These are phyloP conservation scores for Heliconius cydno DNA, from an alignment of 2,888 invertebrate species.

Conservation along the genomic window DNA sequence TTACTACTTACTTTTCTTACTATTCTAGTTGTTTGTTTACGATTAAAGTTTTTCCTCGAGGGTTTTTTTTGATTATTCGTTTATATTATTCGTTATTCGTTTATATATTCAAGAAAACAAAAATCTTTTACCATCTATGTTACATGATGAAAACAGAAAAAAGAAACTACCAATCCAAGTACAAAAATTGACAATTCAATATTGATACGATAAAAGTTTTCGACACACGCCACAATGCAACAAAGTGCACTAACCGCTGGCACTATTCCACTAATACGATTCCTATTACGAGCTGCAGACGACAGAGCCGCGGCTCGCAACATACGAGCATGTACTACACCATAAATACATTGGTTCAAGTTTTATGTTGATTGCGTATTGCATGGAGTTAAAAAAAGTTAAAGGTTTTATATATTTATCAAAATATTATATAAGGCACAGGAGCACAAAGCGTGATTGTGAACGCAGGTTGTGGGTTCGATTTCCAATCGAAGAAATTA, in stretches of 20 bases:
- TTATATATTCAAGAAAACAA: too few relatives aligned
- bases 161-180: not conserved
- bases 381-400: not conserved
- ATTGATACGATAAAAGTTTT: slow-evolving; percentile 17
- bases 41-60: not conserved
- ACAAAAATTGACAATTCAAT: slow-evolving; percentile 5
- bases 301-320: slow-evolving; percentile 43
- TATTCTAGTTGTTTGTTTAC: too few relatives aligned
- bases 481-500: not conserved
- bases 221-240: slow-evolving; percentile 11
- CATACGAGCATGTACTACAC: slow-evolving; percentile 28
- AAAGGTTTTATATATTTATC: not conserved
- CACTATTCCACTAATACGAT: slow-evolving; percentile 53
- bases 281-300: slow-evolving; percentile 50
- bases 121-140: too few relatives aligned
- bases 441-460: not conserved
- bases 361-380: slow-evolving; percentile 28
- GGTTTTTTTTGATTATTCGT: not conserved
- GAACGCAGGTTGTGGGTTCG: not conserved
- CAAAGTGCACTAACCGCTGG: slow-evolving; percentile 44
- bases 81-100: not conserved
- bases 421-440: not conserved
- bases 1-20: too few relatives aligned
- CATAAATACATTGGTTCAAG: slow-evolving; percentile 30
- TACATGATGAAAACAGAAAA: not conserved